Base-by-base conservation (phyloP, 2,888 invertebrate species). In the Cosmopolites sordidus region DNA sequence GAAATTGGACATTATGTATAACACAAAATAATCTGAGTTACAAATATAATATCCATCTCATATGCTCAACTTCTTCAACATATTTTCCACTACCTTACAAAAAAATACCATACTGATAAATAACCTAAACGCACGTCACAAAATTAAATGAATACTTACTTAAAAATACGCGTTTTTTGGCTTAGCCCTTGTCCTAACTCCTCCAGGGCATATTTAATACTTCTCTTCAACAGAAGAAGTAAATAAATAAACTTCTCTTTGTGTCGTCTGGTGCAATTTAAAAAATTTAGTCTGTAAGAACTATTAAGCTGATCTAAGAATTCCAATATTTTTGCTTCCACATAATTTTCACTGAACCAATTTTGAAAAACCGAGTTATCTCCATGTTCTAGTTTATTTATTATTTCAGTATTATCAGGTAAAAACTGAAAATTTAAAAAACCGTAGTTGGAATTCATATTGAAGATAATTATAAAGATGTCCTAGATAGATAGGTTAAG, bases 271-370 rank as follows among this genome's bases (percentile, higher is more conserved):
- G 53, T 43, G 5, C 56, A 60, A 42, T 57, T 53, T 15, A 61
- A 43, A 37, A 64, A 39, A 51, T 54, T 44, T 4, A 62, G 38
- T 47, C 62, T 54, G 12, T 58, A 60, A 8, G 48, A 39, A 39
- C 61, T 59, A 33, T 63, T 64, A 27, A 63, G 61, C 57, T 60
- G 62, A 11, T 51, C 54, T 11, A 58, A 61, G 51, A 65, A 64
- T 11, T 64, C 61, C 14, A 47, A 46, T 16, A 64, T 42, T 43
- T 59, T 60, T 27, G 52, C 38, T 29, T 58, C 54, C 5, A 61
- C 57, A 44, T 60, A 48, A 14, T 44, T 41, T 33, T 46, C 42
- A 49, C 12, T 33, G 12, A 12, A 9, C 3, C 11, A 12, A 33
- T n/a, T 33, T 12, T n/a, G 3, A 5, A 33, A 11, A 33, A 9